phyloP scores from a whole-genome alignment of 2,113 vertebrate genomes.

The Cyprinus carpio region DNA sequence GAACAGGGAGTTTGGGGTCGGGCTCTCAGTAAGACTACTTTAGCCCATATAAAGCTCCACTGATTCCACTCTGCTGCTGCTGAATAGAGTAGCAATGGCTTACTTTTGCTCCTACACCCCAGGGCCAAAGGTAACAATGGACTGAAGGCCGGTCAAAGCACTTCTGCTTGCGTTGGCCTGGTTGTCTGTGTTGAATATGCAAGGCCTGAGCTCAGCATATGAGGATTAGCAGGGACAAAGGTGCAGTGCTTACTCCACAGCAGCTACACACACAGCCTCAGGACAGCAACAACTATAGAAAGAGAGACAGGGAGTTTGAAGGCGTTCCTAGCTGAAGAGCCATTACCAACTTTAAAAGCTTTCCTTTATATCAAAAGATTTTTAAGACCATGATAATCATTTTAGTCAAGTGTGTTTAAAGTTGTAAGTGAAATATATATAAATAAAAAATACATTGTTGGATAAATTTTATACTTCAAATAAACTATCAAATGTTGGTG shows the following conservation, averaged over 20 bases:
- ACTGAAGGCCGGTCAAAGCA: slow-evolving; percentile 19
- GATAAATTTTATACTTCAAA: neutral
- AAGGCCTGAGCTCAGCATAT: slow-evolving; percentile 29
- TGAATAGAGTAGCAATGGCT: slow-evolving; percentile 39
- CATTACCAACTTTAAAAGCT: too few species aligned
- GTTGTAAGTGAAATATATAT: too few species aligned
- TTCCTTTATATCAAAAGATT: too few species aligned
- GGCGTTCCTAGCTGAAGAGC: too few species aligned
- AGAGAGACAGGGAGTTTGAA: neutral
- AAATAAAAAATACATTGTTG: too few species aligned
- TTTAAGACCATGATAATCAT: neutral
- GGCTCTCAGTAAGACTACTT: slow-evolving; percentile 48
- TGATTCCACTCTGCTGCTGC: slow-evolving; percentile 46
- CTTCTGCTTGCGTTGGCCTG: slow-evolving; percentile 24
- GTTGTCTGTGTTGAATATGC: slow-evolving; percentile 31
- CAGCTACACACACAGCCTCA: slow-evolving; percentile 37
- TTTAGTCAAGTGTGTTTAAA: neutral
- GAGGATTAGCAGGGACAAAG: slow-evolving; percentile 50
- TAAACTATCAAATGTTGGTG: too few species aligned
- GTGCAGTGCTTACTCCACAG: neutral
- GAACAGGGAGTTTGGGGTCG: neutral
- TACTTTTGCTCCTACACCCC: slow-evolving; percentile 11
- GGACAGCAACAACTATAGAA: slow-evolving; percentile 6
- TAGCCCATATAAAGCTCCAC: slow-evolving; percentile 39
- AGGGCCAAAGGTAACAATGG: slow-evolving; percentile 42